Evolutionary conservation across 2,888 invertebrate genomes (phyloP).

Genomic region (Odiellus spinosus): DNA sequence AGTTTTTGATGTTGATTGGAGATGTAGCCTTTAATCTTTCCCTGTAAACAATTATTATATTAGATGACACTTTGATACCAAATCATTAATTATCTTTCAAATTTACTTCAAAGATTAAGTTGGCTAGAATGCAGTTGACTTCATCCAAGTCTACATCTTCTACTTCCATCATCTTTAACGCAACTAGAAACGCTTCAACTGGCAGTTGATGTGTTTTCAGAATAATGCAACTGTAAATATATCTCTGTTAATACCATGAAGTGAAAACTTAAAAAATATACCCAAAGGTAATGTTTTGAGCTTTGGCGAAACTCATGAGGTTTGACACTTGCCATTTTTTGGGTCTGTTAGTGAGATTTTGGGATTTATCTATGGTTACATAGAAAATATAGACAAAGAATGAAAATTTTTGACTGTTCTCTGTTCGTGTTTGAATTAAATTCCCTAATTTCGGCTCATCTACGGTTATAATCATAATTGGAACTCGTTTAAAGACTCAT

Average conservation of each 20-base stretch:
- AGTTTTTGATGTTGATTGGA: constrained; percentile 92
- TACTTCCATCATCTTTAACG: constrained; percentile 46
- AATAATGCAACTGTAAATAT: constrained; percentile 30
- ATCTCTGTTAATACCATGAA: neutral
- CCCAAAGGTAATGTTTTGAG: neutral
- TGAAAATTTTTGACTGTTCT: too few relatives aligned
- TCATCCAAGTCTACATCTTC: constrained; percentile 3
- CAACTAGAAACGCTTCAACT: constrained; percentile 62
- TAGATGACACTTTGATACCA: too few relatives aligned
- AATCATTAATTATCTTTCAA: too few relatives aligned
- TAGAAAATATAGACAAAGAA: too few relatives aligned
- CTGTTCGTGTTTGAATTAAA: too few relatives aligned
- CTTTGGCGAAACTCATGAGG: too few relatives aligned
- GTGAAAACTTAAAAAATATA: neutral
- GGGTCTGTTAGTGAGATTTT: too few relatives aligned
- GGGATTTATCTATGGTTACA: too few relatives aligned
- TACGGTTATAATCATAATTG: too few relatives aligned
- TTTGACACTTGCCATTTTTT: too few relatives aligned
- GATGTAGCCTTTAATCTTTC: constrained; percentile 95
- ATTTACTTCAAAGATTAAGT: constrained; percentile 67
- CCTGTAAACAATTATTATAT: constrained; percentile 34
- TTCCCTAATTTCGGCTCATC: too few relatives aligned
- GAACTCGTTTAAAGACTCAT: too few relatives aligned
- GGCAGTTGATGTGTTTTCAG: constrained; percentile 61
- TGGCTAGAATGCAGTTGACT: constrained; percentile 66